phyloP scores from a whole-genome alignment of 2,888 invertebrate genomes.

The Calephelis perditalis region DNA sequence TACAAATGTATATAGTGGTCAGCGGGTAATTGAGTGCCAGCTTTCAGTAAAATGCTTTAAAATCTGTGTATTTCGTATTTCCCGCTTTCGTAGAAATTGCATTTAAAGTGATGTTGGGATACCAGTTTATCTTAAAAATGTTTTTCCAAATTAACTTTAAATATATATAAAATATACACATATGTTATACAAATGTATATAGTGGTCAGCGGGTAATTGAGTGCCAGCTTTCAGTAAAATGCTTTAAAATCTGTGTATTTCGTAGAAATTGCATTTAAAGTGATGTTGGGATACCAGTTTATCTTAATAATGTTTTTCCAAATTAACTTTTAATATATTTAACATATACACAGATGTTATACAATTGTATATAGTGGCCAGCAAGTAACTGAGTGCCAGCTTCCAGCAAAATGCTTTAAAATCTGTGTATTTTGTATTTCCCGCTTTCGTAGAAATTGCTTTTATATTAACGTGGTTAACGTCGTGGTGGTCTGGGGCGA shows the following conservation, averaged over 20 bases:
- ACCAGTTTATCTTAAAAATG: no score
- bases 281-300: no score
- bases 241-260: neutral
- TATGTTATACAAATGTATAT: constrained; percentile 12
- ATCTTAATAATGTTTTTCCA: no score
- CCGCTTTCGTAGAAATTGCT: no score
- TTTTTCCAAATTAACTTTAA: no score
- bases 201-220: constrained; percentile 2
- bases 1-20: constrained; percentile 10
- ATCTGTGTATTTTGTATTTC: neutral
- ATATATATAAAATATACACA: neutral
- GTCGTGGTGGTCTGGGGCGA: no score
- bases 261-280: no score
- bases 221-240: constrained; percentile 2
- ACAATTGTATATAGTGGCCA: constrained; percentile 1
- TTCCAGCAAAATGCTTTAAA: constrained; percentile 2
- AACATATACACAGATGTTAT: constrained; percentile 11
- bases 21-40: constrained; percentile 7
- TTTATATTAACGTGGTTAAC: no score
- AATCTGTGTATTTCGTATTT: neutral
- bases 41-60: constrained; percentile 8
- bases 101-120: no score
- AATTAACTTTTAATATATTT: no score
- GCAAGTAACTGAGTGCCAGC: constrained; percentile 3
- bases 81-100: no score